Conservation (phyloP, 1,140 invertebrate genomes). For the Sitobion miscanthi region DNA sequence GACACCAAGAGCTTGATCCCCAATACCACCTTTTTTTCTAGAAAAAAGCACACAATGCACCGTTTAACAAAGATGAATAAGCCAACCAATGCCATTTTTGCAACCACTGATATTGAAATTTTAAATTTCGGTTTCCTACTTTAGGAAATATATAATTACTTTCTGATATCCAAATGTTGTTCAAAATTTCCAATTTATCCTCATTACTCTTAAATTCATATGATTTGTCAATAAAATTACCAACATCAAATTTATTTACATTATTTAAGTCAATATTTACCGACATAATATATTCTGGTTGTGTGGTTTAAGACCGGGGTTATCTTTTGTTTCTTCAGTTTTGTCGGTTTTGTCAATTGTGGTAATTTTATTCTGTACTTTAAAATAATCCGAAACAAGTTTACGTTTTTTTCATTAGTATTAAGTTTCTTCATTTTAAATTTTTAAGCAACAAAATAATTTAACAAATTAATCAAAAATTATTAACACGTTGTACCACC, state of each 20-base stretch:
- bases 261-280: too few relatives aligned
- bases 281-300: too few relatives aligned
- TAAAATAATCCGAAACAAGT: too few relatives aligned
- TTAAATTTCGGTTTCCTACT: constrained; percentile 8
- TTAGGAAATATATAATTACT: constrained; percentile 24
- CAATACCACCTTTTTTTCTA: constrained; percentile 16
- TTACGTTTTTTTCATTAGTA: too few relatives aligned
- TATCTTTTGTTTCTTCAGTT: too few relatives aligned
- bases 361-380: too few relatives aligned
- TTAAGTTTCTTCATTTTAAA: too few relatives aligned
- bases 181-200: constrained; percentile 21
- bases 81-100: constrained; percentile 21
- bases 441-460: too few relatives aligned
- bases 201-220: constrained; percentile 23
- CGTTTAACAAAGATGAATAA: constrained; percentile 32
- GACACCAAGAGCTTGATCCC: constrained; percentile 9
- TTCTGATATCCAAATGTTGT: constrained; percentile 18
- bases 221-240: constrained; percentile 15
- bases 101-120: constrained; percentile 22
- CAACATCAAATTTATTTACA: constrained; percentile 21
- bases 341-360: too few relatives aligned
- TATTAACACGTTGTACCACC: too few relatives aligned
- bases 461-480: too few relatives aligned
- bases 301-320: too few relatives aligned
- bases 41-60: constrained; percentile 25